Conservation (phyloP, 2,888 invertebrate genomes). For the Chorisops tibialis region DNA sequence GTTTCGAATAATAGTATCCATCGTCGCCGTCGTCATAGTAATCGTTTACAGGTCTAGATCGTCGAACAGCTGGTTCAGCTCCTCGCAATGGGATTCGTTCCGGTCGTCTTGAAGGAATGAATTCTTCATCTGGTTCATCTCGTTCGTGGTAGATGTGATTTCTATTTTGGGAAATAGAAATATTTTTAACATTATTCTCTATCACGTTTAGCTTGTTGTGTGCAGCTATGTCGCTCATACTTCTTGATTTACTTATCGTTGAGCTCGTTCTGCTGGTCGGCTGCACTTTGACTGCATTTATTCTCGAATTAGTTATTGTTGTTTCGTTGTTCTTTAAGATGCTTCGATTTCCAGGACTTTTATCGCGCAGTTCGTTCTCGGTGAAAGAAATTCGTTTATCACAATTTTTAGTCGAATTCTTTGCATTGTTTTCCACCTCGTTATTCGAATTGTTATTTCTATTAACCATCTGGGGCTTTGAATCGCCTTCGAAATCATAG, state of each 20-base stretch:
- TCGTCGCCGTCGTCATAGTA: conserved; percentile 4
- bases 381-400: conserved; percentile 31
- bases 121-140: not conserved
- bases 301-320: not conserved
- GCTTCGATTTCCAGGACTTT: not conserved
- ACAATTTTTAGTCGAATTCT: conserved; percentile 22
- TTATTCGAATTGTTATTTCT: conserved; percentile 38
- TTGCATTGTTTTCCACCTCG: conserved; percentile 34
- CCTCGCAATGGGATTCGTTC: not conserved
- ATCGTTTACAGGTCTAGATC: conserved; percentile 7
- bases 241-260: conserved; percentile 11
- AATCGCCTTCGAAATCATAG: conserved; percentile 45
- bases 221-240: conserved; percentile 6
- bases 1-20: not conserved
- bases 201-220: conserved; percentile 33
- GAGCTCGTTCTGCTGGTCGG: not conserved
- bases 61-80: not conserved
- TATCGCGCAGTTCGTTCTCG: conserved; percentile 11
- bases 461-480: not conserved
- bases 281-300: not conserved
- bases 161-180: conserved; percentile 12
- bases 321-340: conserved; percentile 12
- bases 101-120: not conserved
- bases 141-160: not conserved
- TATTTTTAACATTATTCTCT: conserved; percentile 35